Base-by-base conservation (phyloP, 2,113 vertebrate genomes). In the Cyphomyrus plagiostoma region DNA sequence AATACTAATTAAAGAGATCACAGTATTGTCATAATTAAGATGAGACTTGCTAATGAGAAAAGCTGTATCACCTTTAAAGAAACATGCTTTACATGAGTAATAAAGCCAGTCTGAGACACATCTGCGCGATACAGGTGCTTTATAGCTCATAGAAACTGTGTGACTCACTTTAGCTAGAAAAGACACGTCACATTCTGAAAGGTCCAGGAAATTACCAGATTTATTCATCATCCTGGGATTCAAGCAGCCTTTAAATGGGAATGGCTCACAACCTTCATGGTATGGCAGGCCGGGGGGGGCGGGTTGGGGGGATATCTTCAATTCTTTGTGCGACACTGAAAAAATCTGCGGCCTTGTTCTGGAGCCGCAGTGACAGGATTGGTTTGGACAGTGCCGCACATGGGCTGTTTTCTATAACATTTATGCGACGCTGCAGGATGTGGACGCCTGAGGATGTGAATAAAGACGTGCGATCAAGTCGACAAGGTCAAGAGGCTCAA, bases 301-400 rank as follows among this genome's bases (percentile, higher is more conserved):
- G 89, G 91, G 39, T n/a, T n/a, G n/a, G 77, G 8, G 48, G 82
- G 42, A 45, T 45, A 91, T 89, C 89, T 92, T 83, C 66, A 88
- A 89, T 90, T 85, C 89, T 19, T n/a, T 26, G 88, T 90, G 66
- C 4, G 62, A 3, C 17, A 1, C 46, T 82, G 80, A 46, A 58
- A 70, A 70, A 90, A 89, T n/a, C 6, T 21, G 19, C 19, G 66
- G 80, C 17, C 50, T 83, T 46, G 21, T 70, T 46, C 42, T 45
- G 45, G 15, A 46, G 45, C 48, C 26, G 26, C 56, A 19, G 26
- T 66, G 5, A 74, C 66, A 83, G 85, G 42, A 48, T 90, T 83
- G 56, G 35, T 87, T 42, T 87, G 26, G 35, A 87, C 49, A 87
- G 86, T 1, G 8, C 42, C 19, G 45, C 45, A 23, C 82, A 84